Evolutionary conservation across 2,113 vertebrate species (phyloP).

Genomic region (Zosterops japonicus): DNA sequence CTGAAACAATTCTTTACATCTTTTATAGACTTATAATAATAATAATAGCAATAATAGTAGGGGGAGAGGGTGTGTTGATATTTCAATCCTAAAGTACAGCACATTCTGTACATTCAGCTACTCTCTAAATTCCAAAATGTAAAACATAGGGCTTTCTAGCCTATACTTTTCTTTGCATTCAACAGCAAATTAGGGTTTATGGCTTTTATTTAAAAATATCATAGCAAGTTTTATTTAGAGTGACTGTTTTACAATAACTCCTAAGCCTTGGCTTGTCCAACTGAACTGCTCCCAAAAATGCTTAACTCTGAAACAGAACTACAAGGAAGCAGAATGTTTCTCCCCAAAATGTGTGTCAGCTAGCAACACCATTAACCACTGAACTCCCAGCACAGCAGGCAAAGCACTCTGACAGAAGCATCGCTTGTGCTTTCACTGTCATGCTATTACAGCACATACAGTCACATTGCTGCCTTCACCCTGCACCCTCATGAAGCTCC

Average conservation of each 20-base stretch:
- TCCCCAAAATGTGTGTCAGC: not conserved
- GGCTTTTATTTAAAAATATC: not conserved
- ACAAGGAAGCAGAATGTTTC: not conserved
- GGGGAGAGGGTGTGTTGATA: not conserved
- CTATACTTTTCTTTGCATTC: not conserved
- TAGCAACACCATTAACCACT: not conserved
- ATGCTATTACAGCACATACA: not conserved
- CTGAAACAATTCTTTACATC: not conserved
- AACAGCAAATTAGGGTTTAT: constrained; percentile 33
- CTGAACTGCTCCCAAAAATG: constrained; percentile 13
- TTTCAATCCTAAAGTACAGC: not conserved
- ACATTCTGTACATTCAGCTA: not conserved
- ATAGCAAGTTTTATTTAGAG: constrained; percentile 14
- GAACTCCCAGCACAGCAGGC: not conserved
- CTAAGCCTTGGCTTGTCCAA: not conserved
- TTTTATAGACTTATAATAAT: not conserved
- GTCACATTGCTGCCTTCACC: not conserved
- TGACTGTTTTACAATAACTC: constrained; percentile 10
- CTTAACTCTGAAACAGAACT: not conserved
- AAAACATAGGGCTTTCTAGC: not conserved
- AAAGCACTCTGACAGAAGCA: not conserved
- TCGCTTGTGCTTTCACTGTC: not conserved
- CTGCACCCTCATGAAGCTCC: not conserved
- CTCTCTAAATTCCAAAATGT: not conserved
- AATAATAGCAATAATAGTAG: not conserved